phyloP scores from a whole-genome alignment of 2,113 vertebrate species.

The Pygoscelis antarcticus region DNA sequence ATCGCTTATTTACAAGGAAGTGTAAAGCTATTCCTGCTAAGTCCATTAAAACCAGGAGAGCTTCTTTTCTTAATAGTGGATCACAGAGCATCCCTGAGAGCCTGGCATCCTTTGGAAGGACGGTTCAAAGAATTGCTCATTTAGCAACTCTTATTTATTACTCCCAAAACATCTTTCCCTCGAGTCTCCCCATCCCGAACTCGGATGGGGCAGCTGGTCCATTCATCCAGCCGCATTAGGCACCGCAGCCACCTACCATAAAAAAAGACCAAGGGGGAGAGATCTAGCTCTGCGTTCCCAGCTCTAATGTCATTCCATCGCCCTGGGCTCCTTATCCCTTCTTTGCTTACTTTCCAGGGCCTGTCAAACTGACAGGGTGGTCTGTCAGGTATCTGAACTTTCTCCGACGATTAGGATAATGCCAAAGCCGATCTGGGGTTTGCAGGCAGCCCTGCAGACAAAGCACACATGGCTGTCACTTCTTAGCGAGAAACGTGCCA shows the following conservation, averaged over 20 bases:
- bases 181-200: accelerated
- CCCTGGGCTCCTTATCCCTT: background rate
- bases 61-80: conserved; percentile 13
- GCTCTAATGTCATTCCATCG: accelerated
- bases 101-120: background rate
- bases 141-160: background rate
- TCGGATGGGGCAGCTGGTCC: accelerated
- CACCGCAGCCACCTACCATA: background rate
- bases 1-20: accelerated
- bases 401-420: conserved; percentile 76
- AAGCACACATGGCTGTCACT: background rate
- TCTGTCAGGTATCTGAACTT: conserved; percentile 85
- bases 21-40: background rate
- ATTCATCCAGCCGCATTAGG: background rate
- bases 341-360: conserved; percentile 81
- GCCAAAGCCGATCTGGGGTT: conserved; percentile 80
- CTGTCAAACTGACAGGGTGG: conserved; percentile 81
- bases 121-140: background rate
- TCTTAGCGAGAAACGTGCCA: background rate
- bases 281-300: background rate
- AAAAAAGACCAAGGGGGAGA: background rate
- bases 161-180: background rate
- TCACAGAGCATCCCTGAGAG: background rate
- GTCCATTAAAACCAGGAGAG: conserved; percentile 8
- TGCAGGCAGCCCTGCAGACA: conserved; percentile 74